These are phyloP conservation scores for Pseudorasbora parva DNA, from an alignment of 2,113 vertebrate genomes.

Conservation along the genomic window DNA sequence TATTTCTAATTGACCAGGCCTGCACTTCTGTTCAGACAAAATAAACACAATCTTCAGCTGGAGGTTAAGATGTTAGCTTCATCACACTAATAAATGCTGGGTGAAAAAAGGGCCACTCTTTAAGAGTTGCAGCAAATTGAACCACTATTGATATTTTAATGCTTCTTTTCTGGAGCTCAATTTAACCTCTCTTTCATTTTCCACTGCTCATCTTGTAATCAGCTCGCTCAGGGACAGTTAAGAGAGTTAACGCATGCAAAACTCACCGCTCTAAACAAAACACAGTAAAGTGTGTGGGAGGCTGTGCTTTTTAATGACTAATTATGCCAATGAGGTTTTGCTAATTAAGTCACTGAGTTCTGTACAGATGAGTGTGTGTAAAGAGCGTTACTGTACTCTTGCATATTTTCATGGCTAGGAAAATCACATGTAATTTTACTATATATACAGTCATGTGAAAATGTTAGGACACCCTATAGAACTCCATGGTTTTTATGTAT, in stretches of 20 bases:
- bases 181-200: constrained; percentile 13
- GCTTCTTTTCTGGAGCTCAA: background rate
- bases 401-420: background rate
- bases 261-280: constrained; percentile 32
- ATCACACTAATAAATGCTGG: constrained; percentile 13
- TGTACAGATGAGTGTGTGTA: background rate
- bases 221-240: constrained; percentile 35
- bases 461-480: too few relatives aligned
- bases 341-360: constrained; percentile 44
- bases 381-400: background rate
- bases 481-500: too few relatives aligned
- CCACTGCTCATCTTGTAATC: constrained; percentile 30
- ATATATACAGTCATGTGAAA: background rate
- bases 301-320: constrained; percentile 48
- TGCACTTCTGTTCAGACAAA: constrained; percentile 8
- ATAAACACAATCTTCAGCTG: constrained; percentile 31
- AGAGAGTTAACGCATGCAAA: constrained; percentile 47
- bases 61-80: constrained; percentile 27
- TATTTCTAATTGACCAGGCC: constrained; percentile 33
- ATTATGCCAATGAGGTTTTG: constrained; percentile 43
- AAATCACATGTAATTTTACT: background rate
- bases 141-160: constrained; percentile 19
- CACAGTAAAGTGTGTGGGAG: constrained; percentile 34
- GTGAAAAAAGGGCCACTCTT: background rate
- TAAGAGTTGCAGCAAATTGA: background rate